These are phyloP conservation scores for Neotragus pygmaeus DNA, from an alignment of 2,113 vertebrate genomes.

Conservation along the genomic window DNA sequence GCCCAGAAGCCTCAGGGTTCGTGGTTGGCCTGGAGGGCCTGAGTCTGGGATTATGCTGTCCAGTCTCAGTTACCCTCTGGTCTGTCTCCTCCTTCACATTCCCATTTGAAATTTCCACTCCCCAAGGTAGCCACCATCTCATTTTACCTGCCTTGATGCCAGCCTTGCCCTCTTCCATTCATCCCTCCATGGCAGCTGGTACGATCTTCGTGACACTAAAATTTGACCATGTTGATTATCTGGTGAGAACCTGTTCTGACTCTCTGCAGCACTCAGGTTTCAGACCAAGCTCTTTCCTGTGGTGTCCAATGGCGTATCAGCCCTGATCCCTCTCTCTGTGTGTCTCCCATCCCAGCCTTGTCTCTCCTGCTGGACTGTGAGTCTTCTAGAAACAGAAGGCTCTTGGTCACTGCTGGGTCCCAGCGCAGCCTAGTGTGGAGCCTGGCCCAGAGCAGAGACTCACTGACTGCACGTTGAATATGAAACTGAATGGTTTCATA, in stretches of 20 bases:
- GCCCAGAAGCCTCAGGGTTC: neutral
- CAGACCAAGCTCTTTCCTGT: neutral
- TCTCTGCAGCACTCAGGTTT: neutral
- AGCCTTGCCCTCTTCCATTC: neutral
- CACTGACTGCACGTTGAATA: neutral
- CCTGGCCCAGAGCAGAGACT: neutral
- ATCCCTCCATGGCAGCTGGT: too few relatives aligned
- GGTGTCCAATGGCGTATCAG: neutral
- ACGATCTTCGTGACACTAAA: neutral
- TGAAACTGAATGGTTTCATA: neutral
- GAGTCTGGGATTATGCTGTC: neutral
- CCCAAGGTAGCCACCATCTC: neutral
- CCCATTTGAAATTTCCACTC: neutral
- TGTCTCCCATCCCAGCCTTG: neutral
- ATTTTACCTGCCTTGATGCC: neutral
- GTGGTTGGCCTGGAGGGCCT: neutral
- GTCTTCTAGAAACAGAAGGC: neutral
- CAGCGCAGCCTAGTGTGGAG: neutral
- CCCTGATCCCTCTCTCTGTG: neutral
- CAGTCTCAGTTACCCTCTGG: neutral
- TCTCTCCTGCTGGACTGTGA: neutral
- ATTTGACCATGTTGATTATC: neutral
- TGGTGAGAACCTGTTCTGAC: neutral
- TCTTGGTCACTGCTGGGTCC: neutral
- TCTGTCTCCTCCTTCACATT: neutral